Conservation (phyloP, 1,140 invertebrate genomes). For the Tyrophagus putrescentiae region DNA sequence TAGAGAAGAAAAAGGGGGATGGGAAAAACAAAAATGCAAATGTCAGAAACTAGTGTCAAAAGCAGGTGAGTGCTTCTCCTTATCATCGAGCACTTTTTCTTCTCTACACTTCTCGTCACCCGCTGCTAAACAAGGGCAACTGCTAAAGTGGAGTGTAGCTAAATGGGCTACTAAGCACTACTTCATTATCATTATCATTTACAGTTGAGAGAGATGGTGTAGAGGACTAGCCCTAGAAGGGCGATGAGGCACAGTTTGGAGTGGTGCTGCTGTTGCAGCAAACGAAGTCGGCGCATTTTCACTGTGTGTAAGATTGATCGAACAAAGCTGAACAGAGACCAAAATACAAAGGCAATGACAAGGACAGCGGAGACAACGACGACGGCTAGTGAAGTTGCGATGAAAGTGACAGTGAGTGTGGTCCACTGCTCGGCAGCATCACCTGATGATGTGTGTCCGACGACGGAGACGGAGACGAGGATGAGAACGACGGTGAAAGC, state of each 20-base stretch:
- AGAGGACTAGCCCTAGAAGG: neutral
- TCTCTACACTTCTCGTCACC: too few relatives aligned
- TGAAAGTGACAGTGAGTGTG: neutral
- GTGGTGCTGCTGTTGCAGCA: neutral
- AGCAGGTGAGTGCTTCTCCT: neutral
- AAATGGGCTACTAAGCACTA: too few relatives aligned
- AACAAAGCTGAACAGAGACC: neutral
- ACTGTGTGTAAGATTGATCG: neutral
- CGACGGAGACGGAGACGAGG: too few relatives aligned
- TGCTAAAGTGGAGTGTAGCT: too few relatives aligned
- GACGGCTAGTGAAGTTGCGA: neutral
- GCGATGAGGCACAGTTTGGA: neutral
- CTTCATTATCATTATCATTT: too few relatives aligned
- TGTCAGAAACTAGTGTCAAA: neutral
- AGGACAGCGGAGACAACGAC: too few relatives aligned
- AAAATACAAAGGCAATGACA: too few relatives aligned
- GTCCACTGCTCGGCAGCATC: neutral
- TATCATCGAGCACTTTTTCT: too few relatives aligned
- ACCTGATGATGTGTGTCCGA: too few relatives aligned
- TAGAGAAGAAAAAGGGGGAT: neutral
- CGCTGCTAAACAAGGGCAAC: too few relatives aligned
- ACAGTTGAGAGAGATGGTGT: neutral
- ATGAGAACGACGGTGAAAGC: too few relatives aligned
- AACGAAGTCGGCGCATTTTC: neutral
- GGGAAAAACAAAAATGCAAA: neutral